These are phyloP conservation scores for Etheostoma perlongum DNA, from an alignment of 2,797 vertebrate genomes.

Conservation along the genomic window DNA sequence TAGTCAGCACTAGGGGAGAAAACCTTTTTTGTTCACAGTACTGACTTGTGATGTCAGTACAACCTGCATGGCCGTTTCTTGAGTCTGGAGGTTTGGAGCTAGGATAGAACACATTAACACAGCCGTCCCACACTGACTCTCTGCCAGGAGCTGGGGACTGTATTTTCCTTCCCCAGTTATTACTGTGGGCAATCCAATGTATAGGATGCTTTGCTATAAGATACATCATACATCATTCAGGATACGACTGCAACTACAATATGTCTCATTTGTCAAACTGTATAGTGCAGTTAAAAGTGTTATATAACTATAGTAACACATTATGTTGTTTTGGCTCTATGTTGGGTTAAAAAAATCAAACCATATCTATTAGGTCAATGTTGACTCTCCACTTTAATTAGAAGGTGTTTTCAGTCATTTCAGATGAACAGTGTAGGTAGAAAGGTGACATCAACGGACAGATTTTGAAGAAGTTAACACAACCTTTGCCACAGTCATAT, in stretches of 20 bases:
- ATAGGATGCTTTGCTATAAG: slow-evolving; percentile 8
- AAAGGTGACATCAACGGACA: not conserved
- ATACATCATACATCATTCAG: slow-evolving; percentile 30
- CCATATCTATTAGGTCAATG: not conserved
- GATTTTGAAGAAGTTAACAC: not conserved
- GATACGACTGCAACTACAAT: not conserved
- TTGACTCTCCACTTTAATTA: not conserved
- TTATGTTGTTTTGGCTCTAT: slow-evolving; percentile 9
- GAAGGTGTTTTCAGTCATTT: not conserved
- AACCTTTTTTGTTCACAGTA: no score
- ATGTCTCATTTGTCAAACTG: slow-evolving; percentile 4
- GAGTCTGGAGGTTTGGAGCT: slow-evolving; percentile 54
- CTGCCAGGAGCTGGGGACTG: slow-evolving; percentile 39
- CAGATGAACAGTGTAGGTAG: not conserved
- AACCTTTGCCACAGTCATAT: not conserved
- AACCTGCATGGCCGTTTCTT: slow-evolving; percentile 76
- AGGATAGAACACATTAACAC: slow-evolving; percentile 33
- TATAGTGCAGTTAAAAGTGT: not conserved
- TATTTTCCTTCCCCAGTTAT: slow-evolving; percentile 37
- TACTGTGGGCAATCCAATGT: slow-evolving; percentile 18
- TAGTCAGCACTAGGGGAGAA: no score
- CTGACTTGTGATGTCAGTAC: slow-evolving; percentile 26
- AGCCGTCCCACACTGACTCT: slow-evolving; percentile 29
- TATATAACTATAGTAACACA: not conserved
- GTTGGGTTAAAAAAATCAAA: slow-evolving; percentile 7